Evolutionary conservation across 2,113 vertebrate species (phyloP).

Genomic region (Paradoxurus hermaphroditus): DNA sequence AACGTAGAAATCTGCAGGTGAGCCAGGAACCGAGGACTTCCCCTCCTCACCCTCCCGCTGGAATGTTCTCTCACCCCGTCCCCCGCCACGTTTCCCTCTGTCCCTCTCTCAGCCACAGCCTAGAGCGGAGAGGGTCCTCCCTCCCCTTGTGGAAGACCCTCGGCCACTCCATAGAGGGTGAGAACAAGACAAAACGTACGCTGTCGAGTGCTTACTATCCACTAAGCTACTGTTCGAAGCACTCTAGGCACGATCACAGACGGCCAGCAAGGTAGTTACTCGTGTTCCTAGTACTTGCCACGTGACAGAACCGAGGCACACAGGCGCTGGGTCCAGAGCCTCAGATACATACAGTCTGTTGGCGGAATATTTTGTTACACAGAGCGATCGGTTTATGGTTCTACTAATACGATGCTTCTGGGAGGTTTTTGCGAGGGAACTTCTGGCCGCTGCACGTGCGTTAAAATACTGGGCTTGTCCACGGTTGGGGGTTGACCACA

Average conservation of each 20-base stretch:
- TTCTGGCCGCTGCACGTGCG: neutral
- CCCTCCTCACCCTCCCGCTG: neutral
- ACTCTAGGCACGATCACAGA: neutral
- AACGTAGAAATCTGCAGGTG: neutral
- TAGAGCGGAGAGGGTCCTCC: neutral
- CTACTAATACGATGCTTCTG: neutral
- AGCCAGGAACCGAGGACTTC: neutral
- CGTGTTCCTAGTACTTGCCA: neutral
- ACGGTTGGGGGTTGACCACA: no score
- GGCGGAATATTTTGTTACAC: neutral
- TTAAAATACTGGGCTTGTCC: neutral
- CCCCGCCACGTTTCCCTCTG: neutral
- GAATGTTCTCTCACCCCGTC: neutral
- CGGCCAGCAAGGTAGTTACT: neutral
- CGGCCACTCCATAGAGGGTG: neutral
- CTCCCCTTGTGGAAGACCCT: neutral
- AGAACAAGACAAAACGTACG: no score
- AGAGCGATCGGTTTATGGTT: neutral
- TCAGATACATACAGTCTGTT: neutral
- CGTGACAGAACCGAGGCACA: neutral
- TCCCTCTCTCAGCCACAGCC: neutral
- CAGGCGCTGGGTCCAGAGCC: no score
- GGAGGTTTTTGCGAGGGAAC: neutral
- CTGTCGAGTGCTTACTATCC: no score
- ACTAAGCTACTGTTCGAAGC: neutral